Percentiles rank a stretch among this genome's conserved stretches.
These are phyloP conservation scores for Copidosoma floridanum DNA, from an alignment of 1,140 invertebrate genomes.

Conservation along the genomic window DNA sequence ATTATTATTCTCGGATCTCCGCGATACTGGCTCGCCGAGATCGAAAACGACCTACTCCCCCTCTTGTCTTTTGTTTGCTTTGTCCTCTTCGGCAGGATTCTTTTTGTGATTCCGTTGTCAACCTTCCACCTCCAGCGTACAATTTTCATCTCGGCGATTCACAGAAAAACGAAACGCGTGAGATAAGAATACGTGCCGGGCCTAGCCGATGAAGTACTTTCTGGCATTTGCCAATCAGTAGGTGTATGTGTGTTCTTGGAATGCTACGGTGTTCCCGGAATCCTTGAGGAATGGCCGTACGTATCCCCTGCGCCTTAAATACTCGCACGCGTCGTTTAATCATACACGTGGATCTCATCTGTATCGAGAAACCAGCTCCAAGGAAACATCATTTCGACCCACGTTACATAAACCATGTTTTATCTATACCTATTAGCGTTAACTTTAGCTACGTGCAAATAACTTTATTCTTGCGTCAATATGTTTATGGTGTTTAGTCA, in stretches of 20 bases:
- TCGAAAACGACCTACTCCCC: neutral
- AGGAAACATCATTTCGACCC: too few species aligned
- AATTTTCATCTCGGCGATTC: constrained; percentile 31
- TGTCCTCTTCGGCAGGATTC: neutral
- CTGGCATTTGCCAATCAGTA: too few species aligned
- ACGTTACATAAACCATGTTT: too few species aligned
- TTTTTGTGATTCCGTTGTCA: constrained; percentile 17
- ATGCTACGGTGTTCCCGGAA: neutral
- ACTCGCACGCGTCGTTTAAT: too few species aligned
- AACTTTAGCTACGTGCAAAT: too few species aligned
- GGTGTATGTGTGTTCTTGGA: too few species aligned
- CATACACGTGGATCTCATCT: too few species aligned
- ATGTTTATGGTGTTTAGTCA: too few species aligned
- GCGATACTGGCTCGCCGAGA: neutral
- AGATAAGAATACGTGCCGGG: constrained; percentile 34
- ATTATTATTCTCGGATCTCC: constrained; percentile 17
- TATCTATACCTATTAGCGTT: too few species aligned
- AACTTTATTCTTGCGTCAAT: too few species aligned
- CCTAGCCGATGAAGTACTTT: constrained; percentile 35
- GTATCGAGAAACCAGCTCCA: too few species aligned
- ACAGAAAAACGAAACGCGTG: constrained; percentile 24
- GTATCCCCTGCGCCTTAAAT: constrained; percentile 14
- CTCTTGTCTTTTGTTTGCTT: neutral
- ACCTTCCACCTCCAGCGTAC: neutral
- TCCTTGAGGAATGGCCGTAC: constrained; percentile 15